Percentiles rank a stretch among this genome's conserved stretches.
phyloP scores from a whole-genome alignment of 2,888 invertebrate genomes.

The Drosophila greeni region DNA sequence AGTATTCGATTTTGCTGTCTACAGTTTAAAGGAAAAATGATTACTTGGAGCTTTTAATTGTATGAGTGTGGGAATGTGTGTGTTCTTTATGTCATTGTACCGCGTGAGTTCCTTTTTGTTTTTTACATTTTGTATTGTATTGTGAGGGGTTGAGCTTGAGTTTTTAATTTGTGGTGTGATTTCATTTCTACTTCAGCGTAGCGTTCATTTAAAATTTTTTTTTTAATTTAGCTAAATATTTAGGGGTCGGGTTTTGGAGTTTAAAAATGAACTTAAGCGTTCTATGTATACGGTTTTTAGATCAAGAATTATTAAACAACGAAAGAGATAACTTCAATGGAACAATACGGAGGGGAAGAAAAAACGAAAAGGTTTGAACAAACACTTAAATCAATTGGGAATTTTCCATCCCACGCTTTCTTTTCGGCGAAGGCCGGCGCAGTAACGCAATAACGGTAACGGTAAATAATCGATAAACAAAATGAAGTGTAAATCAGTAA shows the following conservation, averaged over 20 bases:
- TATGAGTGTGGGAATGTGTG: constrained; percentile 34
- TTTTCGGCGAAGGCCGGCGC: constrained; percentile 7
- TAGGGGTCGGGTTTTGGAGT: constrained; percentile 13
- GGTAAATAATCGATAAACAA: constrained; percentile 29
- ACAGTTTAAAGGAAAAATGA: constrained; percentile 43
- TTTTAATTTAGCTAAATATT: constrained; percentile 17
- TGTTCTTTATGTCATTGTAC: constrained; percentile 8
- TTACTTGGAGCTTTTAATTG: constrained; percentile 37
- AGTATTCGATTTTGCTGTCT: constrained; percentile 41
- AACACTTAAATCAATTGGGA: constrained; percentile 14
- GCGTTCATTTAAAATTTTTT: constrained; percentile 37
- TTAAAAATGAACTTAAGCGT: constrained; percentile 9
- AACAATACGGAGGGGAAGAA: constrained; percentile 16
- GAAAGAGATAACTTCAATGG: constrained; percentile 32
- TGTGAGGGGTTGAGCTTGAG: constrained; percentile 22
- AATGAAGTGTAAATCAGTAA: constrained; percentile 40
- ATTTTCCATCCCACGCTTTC: constrained; percentile 11
- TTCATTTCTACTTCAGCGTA: constrained; percentile 51
- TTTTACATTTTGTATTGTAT: constrained; percentile 21
- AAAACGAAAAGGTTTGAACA: constrained; percentile 21
- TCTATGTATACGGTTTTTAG: constrained; percentile 20
- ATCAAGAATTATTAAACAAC: constrained; percentile 26
- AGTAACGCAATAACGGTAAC: constrained; percentile 18
- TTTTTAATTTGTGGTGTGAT: constrained; percentile 23
- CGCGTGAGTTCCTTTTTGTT: constrained; percentile 19